Percentiles rank a stretch among this genome's conserved stretches.
Evolutionary conservation across 2,888 invertebrate genomes (phyloP).

Genomic region (Oscheius sp.): DNA sequence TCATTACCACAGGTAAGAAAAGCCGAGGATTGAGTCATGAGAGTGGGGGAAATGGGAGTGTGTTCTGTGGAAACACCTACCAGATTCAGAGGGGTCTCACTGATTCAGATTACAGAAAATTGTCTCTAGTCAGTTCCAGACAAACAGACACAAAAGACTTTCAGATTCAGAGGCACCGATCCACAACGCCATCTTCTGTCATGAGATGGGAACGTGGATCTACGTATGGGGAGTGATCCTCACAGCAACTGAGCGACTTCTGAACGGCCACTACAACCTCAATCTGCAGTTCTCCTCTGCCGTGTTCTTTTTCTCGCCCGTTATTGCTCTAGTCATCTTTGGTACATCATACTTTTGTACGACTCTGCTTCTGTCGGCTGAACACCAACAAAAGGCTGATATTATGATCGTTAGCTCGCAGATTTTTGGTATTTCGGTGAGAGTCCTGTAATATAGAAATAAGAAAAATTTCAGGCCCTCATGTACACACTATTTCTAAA

Average conservation of each 20-base stretch:
- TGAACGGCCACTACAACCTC: constrained; percentile 16
- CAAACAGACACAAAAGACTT: too few relatives aligned
- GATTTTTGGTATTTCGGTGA: constrained; percentile 21
- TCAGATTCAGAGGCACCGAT: not conserved
- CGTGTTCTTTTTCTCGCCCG: not conserved
- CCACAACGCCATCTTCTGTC: constrained; percentile 9
- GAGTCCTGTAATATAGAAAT: not conserved
- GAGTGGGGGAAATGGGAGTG: too few relatives aligned
- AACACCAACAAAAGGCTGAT: constrained; percentile 23
- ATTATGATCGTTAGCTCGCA: constrained; percentile 11
- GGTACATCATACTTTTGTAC: constrained; percentile 12
- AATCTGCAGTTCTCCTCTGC: not conserved
- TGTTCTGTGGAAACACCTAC: too few relatives aligned
- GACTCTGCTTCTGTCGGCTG: constrained; percentile 7
- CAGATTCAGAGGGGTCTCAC: too few relatives aligned
- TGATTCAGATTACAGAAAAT: not conserved
- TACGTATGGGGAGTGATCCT: constrained; percentile 29
- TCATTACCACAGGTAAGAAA: constrained; percentile 11
- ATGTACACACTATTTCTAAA: constrained; percentile 26
- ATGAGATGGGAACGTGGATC: constrained; percentile 21
- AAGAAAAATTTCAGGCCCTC: not conserved
- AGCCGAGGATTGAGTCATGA: too few relatives aligned
- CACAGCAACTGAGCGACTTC: constrained; percentile 11
- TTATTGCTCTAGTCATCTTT: not conserved
- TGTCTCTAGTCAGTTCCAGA: not conserved